Conservation (phyloP, 1,140 invertebrate species). For the Pristionchus pacificus region DNA sequence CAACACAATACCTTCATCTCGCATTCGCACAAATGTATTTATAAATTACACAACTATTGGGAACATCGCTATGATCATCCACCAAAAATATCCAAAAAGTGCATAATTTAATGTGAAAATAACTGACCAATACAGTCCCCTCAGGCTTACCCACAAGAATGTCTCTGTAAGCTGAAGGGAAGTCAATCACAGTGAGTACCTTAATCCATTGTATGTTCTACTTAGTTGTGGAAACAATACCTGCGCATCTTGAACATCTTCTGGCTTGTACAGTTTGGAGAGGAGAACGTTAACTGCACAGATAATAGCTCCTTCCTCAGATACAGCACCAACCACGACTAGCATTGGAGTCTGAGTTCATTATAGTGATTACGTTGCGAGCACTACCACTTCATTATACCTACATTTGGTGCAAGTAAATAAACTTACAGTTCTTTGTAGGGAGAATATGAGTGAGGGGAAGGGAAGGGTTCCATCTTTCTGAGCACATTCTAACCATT, state of each 20-base stretch:
- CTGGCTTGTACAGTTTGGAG: neutral
- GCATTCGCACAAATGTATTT: neutral
- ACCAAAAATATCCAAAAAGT: too few relatives aligned
- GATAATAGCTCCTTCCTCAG: neutral
- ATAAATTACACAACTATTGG: too few relatives aligned
- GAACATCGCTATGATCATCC: too few relatives aligned
- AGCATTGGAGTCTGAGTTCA: neutral
- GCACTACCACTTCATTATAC: too few relatives aligned
- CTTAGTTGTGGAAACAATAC: neutral
- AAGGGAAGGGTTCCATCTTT: neutral
- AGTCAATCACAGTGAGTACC: neutral
- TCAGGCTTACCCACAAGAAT: neutral
- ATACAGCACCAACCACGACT: neutral
- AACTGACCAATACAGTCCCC: neutral
- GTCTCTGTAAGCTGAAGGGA: neutral
- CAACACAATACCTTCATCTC: neutral
- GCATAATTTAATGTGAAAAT: too few relatives aligned
- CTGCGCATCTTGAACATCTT: neutral
- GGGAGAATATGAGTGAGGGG: neutral
- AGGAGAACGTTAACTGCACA: neutral
- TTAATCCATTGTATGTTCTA: neutral
- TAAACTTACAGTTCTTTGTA: neutral
- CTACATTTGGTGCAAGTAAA: too few relatives aligned
- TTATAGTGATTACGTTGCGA: neutral
- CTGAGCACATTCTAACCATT: neutral